A percentile compares a stretch with the other conserved stretches of the same genome.
phyloP scores from a whole-genome alignment of 2,888 invertebrate genomes.

The Caenorhabditis uteleia region DNA sequence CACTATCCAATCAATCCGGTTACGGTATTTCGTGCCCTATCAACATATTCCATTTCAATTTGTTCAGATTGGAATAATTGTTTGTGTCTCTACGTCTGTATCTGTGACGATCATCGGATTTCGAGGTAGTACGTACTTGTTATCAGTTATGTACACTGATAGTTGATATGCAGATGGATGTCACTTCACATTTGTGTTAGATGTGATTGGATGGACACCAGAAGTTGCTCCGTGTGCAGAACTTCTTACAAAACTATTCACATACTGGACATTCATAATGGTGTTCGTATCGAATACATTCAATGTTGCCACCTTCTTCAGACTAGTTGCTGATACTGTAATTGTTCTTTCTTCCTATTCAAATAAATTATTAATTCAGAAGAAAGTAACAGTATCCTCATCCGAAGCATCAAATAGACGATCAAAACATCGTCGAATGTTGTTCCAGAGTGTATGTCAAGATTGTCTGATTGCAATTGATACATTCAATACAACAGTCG shows the following conservation, averaged over 20 bases:
- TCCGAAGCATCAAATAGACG: slow-evolving; percentile 3
- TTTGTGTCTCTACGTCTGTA: neutral
- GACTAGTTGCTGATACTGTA: neutral
- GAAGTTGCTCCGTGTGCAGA: neutral
- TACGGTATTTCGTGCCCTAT: neutral
- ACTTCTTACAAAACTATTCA: neutral
- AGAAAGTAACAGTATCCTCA: neutral
- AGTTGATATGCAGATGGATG: neutral
- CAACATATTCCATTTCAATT: neutral
- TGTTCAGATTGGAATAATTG: neutral
- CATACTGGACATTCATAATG: neutral
- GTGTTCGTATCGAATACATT: neutral
- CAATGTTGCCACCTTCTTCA: neutral
- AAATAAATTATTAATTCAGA: too few relatives aligned
- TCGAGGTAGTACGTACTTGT: too few relatives aligned
- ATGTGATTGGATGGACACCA: neutral
- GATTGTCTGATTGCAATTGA: slow-evolving; percentile 23
- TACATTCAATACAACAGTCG: slow-evolving; percentile 21
- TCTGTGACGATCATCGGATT: neutral
- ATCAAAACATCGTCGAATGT: slow-evolving; percentile 16
- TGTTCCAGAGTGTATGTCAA: slow-evolving; percentile 28
- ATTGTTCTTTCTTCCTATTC: too few relatives aligned
- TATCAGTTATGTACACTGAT: too few relatives aligned
- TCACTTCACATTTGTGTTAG: neutral
- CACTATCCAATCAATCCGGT: neutral